Conservation (phyloP, 2,888 invertebrate species). For the Archips xylosteana region DNA sequence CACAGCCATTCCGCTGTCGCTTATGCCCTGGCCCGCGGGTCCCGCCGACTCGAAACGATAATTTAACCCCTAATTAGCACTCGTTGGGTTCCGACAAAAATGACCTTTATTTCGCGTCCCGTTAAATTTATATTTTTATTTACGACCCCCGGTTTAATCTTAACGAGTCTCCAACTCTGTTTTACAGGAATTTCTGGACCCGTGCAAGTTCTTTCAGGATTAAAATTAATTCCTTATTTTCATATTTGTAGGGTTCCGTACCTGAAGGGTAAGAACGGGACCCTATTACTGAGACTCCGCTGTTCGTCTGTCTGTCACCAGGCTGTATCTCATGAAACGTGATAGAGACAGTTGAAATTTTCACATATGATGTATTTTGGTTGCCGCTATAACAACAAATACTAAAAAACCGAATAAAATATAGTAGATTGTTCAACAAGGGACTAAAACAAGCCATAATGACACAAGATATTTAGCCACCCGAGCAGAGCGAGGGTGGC, state of each 20-base stretch:
- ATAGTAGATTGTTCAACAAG: too few relatives aligned
- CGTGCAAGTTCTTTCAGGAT: background rate
- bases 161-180: slow-evolving; percentile 49
- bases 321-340: too few relatives aligned
- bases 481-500: too few relatives aligned
- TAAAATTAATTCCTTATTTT: background rate
- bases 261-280: too few relatives aligned
- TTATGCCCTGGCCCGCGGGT: slow-evolving; percentile 46
- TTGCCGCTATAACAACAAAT: too few relatives aligned
- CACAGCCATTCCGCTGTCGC: slow-evolving; percentile 10
- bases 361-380: too few relatives aligned
- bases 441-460: too few relatives aligned
- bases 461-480: too few relatives aligned
- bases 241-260: background rate
- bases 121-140: slow-evolving; percentile 74
- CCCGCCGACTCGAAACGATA: slow-evolving; percentile 67
- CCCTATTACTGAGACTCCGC: too few relatives aligned
- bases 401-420: too few relatives aligned
- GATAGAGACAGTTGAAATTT: too few relatives aligned
- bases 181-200: slow-evolving; percentile 8
- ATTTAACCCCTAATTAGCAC: slow-evolving; percentile 81
- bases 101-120: slow-evolving; percentile 68
- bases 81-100: slow-evolving; percentile 76
- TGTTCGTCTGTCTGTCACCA: too few relatives aligned
- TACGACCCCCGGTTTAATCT: slow-evolving; percentile 66